phyloP scores from a whole-genome alignment of 2,797 vertebrate species.

The Rousettus madagascariensis region DNA sequence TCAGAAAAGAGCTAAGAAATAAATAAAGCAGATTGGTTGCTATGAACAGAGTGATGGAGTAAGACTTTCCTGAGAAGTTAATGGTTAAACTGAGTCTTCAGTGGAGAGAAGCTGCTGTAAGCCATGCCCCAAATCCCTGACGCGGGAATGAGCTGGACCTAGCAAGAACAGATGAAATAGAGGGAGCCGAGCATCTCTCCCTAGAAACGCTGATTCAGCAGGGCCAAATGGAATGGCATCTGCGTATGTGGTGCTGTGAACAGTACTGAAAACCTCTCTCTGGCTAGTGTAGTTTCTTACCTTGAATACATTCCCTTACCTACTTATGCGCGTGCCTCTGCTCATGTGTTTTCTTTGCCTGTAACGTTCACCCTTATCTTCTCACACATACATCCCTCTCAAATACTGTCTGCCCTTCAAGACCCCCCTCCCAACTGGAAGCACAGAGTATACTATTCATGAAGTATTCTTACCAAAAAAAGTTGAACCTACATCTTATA shows the following conservation, averaged over 20 bases:
- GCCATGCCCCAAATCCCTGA: not conserved
- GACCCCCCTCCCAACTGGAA: not conserved
- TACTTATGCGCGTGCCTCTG: not conserved
- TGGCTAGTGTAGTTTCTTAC: not conserved
- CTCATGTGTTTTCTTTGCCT: not conserved
- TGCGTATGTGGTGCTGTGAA: not conserved
- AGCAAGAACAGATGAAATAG: not conserved
- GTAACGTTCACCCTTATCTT: not conserved
- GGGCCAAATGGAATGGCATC: not conserved
- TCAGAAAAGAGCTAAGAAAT: not conserved
- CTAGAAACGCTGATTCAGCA: not conserved
- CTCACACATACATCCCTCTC: not conserved
- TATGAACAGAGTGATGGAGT: not conserved
- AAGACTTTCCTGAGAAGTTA: not conserved
- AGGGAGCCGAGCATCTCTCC: not conserved
- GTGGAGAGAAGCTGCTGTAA: not conserved
- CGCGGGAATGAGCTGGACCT: not conserved
- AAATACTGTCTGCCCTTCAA: not conserved
- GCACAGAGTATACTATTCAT: not conserved
- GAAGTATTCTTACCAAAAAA: not conserved
- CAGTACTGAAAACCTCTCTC: not conserved
- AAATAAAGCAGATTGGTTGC: not conserved
- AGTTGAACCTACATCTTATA: conserved; percentile 1
- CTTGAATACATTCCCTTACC: not conserved
- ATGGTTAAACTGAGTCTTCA: not conserved